These are phyloP conservation scores for Buphagus erythrorhynchus DNA, from an alignment of 2,797 vertebrate genomes.

Conservation along the genomic window DNA sequence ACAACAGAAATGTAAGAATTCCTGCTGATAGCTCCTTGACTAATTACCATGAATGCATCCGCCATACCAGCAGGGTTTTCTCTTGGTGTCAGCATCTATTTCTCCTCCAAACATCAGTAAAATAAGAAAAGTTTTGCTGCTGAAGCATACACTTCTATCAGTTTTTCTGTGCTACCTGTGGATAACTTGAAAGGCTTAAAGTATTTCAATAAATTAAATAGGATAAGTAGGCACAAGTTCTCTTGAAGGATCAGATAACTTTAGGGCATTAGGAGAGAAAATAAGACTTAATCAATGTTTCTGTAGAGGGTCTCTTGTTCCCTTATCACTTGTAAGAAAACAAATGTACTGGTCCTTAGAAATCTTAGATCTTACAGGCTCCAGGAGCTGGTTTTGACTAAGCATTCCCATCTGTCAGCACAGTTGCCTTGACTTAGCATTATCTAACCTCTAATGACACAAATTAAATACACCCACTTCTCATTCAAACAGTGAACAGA, in stretches of 20 bases:
- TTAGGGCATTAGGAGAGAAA: neutral
- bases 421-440: neutral
- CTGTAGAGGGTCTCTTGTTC: neutral
- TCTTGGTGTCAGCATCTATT: conserved; percentile 1
- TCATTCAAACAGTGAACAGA: neutral
- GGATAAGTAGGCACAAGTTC: conserved; percentile 3
- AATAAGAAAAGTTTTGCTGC: neutral
- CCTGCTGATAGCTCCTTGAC: conserved; percentile 27
- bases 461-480: conserved; percentile 31
- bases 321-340: conserved; percentile 8
- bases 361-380: neutral
- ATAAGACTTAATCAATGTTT: neutral
- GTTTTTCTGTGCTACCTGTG: neutral
- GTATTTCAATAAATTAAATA: conserved; percentile 34
- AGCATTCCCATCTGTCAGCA: conserved; percentile 20
- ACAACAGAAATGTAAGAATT: conserved; percentile 37
- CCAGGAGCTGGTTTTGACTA: neutral
- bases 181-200: conserved; percentile 15
- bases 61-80: neutral
- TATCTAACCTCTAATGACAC: conserved; percentile 47
- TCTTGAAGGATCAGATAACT: neutral
- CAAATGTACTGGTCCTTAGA: conserved; percentile 6
- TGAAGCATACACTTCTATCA: neutral
- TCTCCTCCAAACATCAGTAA: neutral
- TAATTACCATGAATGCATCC: conserved; percentile 13